These are phyloP conservation scores for Gambelia wislizenii DNA, from an alignment of 2,797 vertebrate genomes.

Conservation along the genomic window DNA sequence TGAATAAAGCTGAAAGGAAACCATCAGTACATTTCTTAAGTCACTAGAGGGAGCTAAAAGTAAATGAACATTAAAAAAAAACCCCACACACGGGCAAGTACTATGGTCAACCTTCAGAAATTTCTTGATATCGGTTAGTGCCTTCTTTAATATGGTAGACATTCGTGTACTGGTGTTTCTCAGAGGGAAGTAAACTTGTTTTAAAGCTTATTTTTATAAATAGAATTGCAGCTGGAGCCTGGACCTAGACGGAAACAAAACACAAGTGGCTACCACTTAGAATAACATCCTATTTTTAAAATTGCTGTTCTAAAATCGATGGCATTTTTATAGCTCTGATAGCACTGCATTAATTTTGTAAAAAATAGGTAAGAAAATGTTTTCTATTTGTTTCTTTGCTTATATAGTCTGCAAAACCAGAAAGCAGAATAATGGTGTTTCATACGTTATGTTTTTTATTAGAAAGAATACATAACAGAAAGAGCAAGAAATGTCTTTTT, in stretches of 20 bases:
- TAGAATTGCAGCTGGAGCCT: not conserved
- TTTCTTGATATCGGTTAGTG: too few species aligned
- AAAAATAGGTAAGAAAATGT: not conserved
- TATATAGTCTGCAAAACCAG: not conserved
- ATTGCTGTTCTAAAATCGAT: not conserved
- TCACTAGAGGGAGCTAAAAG: conserved; percentile 76
- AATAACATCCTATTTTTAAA: too few species aligned
- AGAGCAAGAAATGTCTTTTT: conserved; percentile 47
- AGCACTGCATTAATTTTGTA: not conserved
- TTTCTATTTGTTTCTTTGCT: not conserved
- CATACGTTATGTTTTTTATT: not conserved
- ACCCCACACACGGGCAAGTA: conserved; percentile 27
- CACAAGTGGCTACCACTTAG: not conserved
- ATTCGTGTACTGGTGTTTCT: not conserved
- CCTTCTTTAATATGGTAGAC: not conserved
- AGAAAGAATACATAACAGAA: conserved; percentile 24
- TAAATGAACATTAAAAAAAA: conserved; percentile 50
- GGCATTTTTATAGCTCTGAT: not conserved
- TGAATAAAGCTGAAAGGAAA: conserved; percentile 38
- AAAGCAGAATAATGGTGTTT: not conserved
- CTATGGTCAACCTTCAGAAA: not conserved
- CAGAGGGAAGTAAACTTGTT: not conserved
- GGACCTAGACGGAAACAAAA: not conserved
- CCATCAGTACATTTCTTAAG: conserved; percentile 56
- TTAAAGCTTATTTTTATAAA: not conserved